Conservation (phyloP, 1,140 invertebrate genomes). For the Psix sp. region DNA sequence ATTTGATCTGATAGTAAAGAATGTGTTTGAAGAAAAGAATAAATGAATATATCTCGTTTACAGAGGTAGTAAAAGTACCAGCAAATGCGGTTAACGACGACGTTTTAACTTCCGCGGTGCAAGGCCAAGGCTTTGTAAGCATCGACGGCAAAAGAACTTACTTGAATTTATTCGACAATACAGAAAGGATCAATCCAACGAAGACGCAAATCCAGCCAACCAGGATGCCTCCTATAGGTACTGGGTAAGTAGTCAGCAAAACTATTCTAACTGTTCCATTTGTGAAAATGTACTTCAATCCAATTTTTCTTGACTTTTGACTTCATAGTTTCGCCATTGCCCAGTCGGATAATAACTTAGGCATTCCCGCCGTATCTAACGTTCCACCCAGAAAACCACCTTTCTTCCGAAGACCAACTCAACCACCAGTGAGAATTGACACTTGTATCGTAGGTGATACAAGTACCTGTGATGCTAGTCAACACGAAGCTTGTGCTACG, state of each 20-base stretch:
- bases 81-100: conserved; percentile 74
- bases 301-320: not conserved
- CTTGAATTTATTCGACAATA: conserved; percentile 87
- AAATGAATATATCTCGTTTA: conserved; percentile 24
- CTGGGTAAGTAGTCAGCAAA: conserved; percentile 80
- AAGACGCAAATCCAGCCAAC: conserved; percentile 68
- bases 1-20: not conserved
- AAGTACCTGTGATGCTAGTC: conserved; percentile 91
- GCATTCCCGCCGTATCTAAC: conserved; percentile 56
- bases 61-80: conserved; percentile 71
- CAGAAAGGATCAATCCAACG: conserved; percentile 63
- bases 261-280: too few species aligned
- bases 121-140: conserved; percentile 91
- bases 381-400: conserved; percentile 72
- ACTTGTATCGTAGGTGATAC: conserved; percentile 96
- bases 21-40: not conserved
- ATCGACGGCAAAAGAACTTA: conserved; percentile 94
- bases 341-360: conserved; percentile 61
- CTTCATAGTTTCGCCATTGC: conserved; percentile 67
- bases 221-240: conserved; percentile 69
- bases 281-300: too few species aligned
- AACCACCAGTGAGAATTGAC: conserved; percentile 88
- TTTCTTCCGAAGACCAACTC: conserved; percentile 79
- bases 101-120: conserved; percentile 87
- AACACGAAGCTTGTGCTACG: conserved; percentile 91